Conservation (phyloP, 2,888 invertebrate genomes). For the Azorinus chamasolen region DNA sequence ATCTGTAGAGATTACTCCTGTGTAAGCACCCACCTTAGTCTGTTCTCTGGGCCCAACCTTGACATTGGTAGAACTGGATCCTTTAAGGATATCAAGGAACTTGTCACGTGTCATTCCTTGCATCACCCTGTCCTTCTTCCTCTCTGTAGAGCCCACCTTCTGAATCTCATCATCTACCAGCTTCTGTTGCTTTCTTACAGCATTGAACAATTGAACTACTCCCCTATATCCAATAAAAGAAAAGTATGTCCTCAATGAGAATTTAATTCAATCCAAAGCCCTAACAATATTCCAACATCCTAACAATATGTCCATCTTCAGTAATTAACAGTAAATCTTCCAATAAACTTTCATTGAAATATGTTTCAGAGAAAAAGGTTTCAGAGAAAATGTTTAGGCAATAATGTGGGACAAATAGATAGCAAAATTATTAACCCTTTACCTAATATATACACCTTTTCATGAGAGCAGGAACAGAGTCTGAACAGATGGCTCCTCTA, state of each 20-base stretch:
- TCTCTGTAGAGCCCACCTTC: constrained; percentile 89
- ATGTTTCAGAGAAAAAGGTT: no score
- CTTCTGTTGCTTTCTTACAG: constrained; percentile 94
- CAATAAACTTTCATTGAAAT: no score
- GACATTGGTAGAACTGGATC: constrained; percentile 56
- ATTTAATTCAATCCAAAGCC: no score
- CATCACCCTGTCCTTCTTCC: constrained; percentile 92
- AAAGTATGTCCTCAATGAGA: background rate
- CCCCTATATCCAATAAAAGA: constrained; percentile 88
- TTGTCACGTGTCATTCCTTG: constrained; percentile 87
- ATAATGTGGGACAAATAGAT: no score
- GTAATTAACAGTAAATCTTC: background rate
- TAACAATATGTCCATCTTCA: background rate
- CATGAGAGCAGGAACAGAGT: no score
- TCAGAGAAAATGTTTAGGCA: no score
- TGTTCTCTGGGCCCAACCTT: constrained; percentile 22
- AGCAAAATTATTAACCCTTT: no score
- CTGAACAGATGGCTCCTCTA: no score
- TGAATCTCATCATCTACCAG: constrained; percentile 91
- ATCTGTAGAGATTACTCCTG: no score
- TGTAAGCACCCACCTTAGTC: background rate
- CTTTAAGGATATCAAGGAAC: constrained; percentile 86
- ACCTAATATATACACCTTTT: no score
- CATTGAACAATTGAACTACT: constrained; percentile 97
- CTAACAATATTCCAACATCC: background rate